A percentile compares a stretch with the other conserved stretches of the same genome.
Conservation (phyloP, 2,888 invertebrate genomes). For the Chaetogeoica ovagalla region DNA sequence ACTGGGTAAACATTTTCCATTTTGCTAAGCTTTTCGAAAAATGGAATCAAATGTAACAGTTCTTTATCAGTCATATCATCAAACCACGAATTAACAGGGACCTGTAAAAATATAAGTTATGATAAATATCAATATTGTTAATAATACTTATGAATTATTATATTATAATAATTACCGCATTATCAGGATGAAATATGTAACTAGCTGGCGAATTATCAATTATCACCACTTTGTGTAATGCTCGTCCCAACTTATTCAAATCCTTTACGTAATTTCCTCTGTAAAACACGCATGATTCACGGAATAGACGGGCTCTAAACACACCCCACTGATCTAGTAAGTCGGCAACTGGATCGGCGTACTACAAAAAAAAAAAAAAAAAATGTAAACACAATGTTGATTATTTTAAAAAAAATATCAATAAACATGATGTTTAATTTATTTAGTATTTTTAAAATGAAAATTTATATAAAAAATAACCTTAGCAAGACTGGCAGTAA, state of each 20-base stretch:
- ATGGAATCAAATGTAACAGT: slow-evolving; percentile 93
- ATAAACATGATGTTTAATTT: background rate
- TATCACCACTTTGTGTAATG: slow-evolving; percentile 94
- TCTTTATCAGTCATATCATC: slow-evolving; percentile 98
- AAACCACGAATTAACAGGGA: slow-evolving; percentile 99
- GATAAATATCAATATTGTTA: slow-evolving; percentile 17
- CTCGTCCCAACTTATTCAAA: slow-evolving; percentile 94
- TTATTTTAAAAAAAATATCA: background rate
- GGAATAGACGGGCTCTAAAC: slow-evolving; percentile 92
- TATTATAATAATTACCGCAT: slow-evolving; percentile 79
- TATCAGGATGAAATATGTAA: slow-evolving; percentile 99
- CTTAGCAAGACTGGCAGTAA: slow-evolving; percentile 98
- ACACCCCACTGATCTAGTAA: slow-evolving; percentile 97
- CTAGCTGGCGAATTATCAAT: slow-evolving; percentile 99
- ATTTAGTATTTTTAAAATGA: background rate
- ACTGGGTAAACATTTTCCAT: slow-evolving; percentile 96
- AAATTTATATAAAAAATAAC: slow-evolving; percentile 59
- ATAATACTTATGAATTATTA: background rate
- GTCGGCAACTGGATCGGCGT: slow-evolving; percentile 99
- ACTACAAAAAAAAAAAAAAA: slow-evolving; percentile 64
- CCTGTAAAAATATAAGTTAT: slow-evolving; percentile 63
- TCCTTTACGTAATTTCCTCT: slow-evolving; percentile 99
- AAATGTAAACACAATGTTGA: too few species aligned
- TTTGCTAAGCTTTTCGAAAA: slow-evolving; percentile 95
- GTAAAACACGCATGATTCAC: slow-evolving; percentile 99